Percentiles rank a stretch among this genome's conserved stretches.
Conservation (phyloP, 2,888 invertebrate genomes). For the Seladonia tumulorum region DNA sequence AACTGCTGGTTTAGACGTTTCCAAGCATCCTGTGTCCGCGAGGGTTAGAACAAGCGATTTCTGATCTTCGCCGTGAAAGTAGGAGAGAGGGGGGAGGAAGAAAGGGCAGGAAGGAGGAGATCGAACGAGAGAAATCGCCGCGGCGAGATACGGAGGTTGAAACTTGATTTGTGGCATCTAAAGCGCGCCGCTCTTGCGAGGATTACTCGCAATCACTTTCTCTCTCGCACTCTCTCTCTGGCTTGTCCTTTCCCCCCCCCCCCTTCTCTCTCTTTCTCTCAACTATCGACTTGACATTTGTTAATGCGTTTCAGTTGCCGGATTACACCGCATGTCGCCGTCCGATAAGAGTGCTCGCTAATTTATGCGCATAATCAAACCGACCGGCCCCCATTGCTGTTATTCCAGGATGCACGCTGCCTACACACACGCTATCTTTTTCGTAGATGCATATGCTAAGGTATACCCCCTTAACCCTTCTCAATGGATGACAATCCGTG, state of each 20-base stretch:
- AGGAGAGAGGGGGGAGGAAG: slow-evolving; percentile 1
- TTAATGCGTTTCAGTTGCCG: slow-evolving; percentile 81
- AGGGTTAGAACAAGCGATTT: slow-evolving; percentile 30
- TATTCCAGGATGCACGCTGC: slow-evolving; percentile 37
- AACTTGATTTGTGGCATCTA: slow-evolving; percentile 74
- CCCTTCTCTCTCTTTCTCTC: slow-evolving; percentile 44
- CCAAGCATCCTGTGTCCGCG: too few species aligned
- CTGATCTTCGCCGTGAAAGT: slow-evolving; percentile 16
- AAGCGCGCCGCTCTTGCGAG: slow-evolving; percentile 66
- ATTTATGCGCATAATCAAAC: slow-evolving; percentile 78
- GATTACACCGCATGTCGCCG: slow-evolving; percentile 76
- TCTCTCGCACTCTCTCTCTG: slow-evolving; percentile 35
- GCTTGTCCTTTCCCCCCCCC: neutral
- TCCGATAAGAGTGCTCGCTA: slow-evolving; percentile 74
- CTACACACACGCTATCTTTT: slow-evolving; percentile 30
- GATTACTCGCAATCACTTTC: slow-evolving; percentile 64
- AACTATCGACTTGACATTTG: slow-evolving; percentile 73
- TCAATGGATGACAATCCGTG: neutral
- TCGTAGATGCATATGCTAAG: slow-evolving; percentile 29
- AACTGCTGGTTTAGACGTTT: too few species aligned
- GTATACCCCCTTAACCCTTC: slow-evolving; percentile 19
- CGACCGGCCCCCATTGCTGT: slow-evolving; percentile 31
- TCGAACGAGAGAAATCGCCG: slow-evolving; percentile 47
- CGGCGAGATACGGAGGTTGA: slow-evolving; percentile 58
- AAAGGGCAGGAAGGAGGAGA: slow-evolving; percentile 20